Percentiles rank a stretch among this genome's conserved stretches.
These are phyloP conservation scores for Nesogale talazaci DNA, from an alignment of 2,113 vertebrate species.

Conservation along the genomic window DNA sequence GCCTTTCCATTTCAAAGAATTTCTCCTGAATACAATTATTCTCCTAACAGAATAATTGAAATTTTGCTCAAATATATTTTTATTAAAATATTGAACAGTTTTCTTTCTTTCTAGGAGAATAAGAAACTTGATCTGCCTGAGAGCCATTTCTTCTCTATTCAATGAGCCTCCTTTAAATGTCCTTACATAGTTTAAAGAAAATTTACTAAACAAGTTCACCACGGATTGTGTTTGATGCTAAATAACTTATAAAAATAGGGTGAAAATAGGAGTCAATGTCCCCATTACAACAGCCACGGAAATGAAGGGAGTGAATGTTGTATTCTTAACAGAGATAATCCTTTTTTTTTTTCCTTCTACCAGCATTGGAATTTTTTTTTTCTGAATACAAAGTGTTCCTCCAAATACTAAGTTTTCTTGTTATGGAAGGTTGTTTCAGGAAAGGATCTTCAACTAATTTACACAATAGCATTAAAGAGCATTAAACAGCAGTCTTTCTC, in stretches of 20 bases:
- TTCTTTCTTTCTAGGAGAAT: slow-evolving; percentile 11
- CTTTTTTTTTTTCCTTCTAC: neutral
- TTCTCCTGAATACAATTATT: too few species aligned
- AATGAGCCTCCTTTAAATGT: neutral
- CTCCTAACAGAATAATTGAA: slow-evolving; percentile 36
- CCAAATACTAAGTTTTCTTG: neutral
- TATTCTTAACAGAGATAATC: neutral
- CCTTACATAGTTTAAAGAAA: slow-evolving; percentile 15
- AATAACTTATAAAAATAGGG: neutral
- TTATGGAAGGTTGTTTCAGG: slow-evolving; percentile 38
- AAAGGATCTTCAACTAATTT: slow-evolving; percentile 45
- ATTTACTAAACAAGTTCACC: neutral
- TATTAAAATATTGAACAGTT: neutral
- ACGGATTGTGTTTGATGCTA: neutral
- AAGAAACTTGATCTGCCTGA: neutral
- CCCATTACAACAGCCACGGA: neutral
- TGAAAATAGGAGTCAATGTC: neutral
- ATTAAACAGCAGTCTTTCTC: neutral
- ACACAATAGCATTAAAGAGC: slow-evolving; percentile 20
- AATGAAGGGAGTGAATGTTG: neutral
- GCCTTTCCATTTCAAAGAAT: slow-evolving; percentile 54
- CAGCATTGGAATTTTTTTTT: neutral
- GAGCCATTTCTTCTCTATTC: slow-evolving; percentile 1
- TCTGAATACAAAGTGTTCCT: neutral
- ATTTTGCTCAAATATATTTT: slow-evolving; percentile 26